These are phyloP conservation scores for Gopherus flavomarginatus DNA, from an alignment of 2,113 vertebrate species.

Conservation along the genomic window DNA sequence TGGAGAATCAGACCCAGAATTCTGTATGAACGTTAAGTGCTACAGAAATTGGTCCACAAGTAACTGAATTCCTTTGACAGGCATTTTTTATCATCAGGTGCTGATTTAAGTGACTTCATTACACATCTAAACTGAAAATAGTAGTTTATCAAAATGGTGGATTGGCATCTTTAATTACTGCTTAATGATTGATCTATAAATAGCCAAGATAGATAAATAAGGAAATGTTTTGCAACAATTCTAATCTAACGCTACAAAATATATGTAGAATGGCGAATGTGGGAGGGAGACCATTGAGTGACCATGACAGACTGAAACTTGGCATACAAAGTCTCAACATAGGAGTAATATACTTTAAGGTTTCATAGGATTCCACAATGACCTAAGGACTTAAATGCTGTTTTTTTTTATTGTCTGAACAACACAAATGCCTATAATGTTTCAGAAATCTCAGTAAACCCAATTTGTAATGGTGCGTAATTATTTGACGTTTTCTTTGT, in stretches of 20 bases:
- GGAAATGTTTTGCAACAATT: not conserved
- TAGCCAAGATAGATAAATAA: slow-evolving; percentile 2
- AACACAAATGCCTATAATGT: not conserved
- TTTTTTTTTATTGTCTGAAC: slow-evolving; percentile 20
- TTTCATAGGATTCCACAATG: slow-evolving; percentile 6
- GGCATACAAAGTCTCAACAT: not conserved
- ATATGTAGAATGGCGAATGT: not conserved
- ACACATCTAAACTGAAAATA: not conserved
- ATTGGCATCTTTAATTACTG: not conserved
- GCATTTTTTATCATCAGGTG: not conserved
- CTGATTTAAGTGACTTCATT: not conserved
- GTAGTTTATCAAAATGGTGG: slow-evolving; percentile 13
- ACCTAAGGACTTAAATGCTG: not conserved
- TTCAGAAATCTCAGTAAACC: slow-evolving; percentile 3
- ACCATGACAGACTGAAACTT: not conserved
- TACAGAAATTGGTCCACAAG: not conserved
- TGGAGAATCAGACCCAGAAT: not conserved
- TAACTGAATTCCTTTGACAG: not conserved
- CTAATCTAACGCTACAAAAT: slow-evolving; percentile 27
- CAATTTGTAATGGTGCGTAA: not conserved
- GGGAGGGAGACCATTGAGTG: not conserved
- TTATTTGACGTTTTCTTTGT: slow-evolving; percentile 5
- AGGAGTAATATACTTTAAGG: not conserved
- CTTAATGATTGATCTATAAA: not conserved
- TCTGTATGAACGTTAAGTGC: not conserved